Evolutionary conservation across 1,140 invertebrate genomes (phyloP).

Genomic region (Drosophila ananassae): DNA sequence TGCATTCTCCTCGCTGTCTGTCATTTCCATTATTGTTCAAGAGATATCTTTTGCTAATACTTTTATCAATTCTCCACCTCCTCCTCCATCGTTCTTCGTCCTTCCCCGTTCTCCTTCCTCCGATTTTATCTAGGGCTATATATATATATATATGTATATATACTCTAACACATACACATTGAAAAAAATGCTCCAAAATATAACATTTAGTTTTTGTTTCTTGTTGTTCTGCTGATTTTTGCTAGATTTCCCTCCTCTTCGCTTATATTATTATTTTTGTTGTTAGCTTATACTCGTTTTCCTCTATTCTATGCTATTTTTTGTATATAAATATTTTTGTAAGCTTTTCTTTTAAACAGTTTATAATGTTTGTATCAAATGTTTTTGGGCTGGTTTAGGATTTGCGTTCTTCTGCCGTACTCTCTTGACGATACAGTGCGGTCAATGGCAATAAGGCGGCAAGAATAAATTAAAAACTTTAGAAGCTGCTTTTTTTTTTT

Average conservation of each 20-base stretch:
- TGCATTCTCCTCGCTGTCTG: conserved; percentile 6
- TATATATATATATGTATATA: conserved; percentile 27
- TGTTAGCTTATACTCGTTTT: neutral
- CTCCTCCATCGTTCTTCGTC: neutral
- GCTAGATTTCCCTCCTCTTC: conserved; percentile 11
- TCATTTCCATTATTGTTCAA: conserved; percentile 39
- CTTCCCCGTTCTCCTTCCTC: neutral
- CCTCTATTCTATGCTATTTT: conserved; percentile 15
- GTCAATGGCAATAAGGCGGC: conserved; percentile 30
- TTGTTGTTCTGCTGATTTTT: conserved; percentile 37
- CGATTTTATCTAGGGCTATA: conserved; percentile 12
- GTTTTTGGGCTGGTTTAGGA: conserved; percentile 10
- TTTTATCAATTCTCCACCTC: conserved; percentile 35
- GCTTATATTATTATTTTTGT: conserved; percentile 43
- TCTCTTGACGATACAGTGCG: conserved; percentile 1
- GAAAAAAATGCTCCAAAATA: conserved; percentile 79
- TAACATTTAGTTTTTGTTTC: conserved; percentile 56
- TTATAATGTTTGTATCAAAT: conserved; percentile 26
- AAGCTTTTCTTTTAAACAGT: conserved; percentile 30
- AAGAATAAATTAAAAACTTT: conserved; percentile 5
- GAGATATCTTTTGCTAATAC: conserved; percentile 56
- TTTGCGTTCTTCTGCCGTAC: neutral
- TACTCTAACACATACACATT: conserved; percentile 54
- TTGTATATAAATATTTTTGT: conserved; percentile 55
- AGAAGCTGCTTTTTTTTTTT: neutral